Evolutionary conservation across 2,888 invertebrate species (phyloP).

Genomic region (Pachydiplax longipennis): DNA sequence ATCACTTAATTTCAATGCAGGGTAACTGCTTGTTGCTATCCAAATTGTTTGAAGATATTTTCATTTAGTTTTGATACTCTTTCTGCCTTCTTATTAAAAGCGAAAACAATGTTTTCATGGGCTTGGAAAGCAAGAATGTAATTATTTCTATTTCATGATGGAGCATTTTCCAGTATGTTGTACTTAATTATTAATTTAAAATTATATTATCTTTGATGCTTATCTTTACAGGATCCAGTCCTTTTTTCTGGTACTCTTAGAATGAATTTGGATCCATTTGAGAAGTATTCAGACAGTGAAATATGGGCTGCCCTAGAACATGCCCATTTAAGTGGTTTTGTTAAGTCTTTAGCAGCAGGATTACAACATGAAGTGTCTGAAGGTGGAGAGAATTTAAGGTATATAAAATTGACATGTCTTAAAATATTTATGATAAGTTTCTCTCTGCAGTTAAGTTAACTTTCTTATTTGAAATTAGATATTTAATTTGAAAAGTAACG

Average conservation of each 20-base stretch:
- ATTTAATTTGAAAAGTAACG: not conserved
- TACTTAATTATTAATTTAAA: too few relatives aligned
- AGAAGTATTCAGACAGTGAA: slow-evolving; percentile 60
- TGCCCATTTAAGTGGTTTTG: slow-evolving; percentile 61
- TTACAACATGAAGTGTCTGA: slow-evolving; percentile 57
- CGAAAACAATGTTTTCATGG: too few relatives aligned
- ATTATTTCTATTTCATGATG: too few relatives aligned
- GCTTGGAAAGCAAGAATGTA: too few relatives aligned
- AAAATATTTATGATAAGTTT: not conserved
- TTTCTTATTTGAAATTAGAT: too few relatives aligned
- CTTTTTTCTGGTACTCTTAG: slow-evolving; percentile 67
- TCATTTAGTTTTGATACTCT: too few relatives aligned
- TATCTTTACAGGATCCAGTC: slow-evolving; percentile 63
- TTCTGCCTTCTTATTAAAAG: too few relatives aligned
- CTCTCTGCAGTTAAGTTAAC: not conserved
- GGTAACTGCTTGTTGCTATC: too few relatives aligned
- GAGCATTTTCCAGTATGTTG: not conserved
- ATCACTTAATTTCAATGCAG: too few relatives aligned
- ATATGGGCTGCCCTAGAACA: slow-evolving; percentile 65
- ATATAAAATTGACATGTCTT: not conserved
- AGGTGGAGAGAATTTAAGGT: slow-evolving; percentile 56
- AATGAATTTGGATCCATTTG: slow-evolving; percentile 67
- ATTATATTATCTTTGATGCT: not conserved
- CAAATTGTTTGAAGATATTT: too few relatives aligned
- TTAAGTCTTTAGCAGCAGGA: slow-evolving; percentile 54